These are phyloP conservation scores for Salvelinus alpinus DNA, from an alignment of 2,113 vertebrate species.

Conservation along the genomic window DNA sequence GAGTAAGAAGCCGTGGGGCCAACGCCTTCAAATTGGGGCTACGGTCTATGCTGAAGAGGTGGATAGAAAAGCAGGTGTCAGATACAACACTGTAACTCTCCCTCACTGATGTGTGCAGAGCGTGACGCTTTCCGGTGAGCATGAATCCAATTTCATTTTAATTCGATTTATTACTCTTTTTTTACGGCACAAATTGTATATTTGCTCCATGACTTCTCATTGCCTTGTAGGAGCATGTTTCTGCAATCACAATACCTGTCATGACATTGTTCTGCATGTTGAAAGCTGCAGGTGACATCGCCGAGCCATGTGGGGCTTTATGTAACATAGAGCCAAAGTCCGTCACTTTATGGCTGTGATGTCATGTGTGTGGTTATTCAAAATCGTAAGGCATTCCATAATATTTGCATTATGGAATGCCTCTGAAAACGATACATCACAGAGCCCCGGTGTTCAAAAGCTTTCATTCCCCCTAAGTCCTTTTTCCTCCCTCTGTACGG, in stretches of 20 bases:
- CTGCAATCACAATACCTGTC: background rate
- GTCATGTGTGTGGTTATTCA: background rate
- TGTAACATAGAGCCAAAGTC: background rate
- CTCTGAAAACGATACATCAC: conserved; percentile 6
- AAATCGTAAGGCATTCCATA: background rate
- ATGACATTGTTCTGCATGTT: background rate
- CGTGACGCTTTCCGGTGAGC: background rate
- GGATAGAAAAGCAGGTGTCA: background rate
- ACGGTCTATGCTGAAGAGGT: background rate
- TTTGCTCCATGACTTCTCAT: background rate
- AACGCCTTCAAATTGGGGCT: background rate
- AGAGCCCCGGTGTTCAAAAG: background rate
- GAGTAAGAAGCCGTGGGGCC: background rate
- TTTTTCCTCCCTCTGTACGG: background rate
- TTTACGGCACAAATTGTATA: background rate
- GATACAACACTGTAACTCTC: background rate
- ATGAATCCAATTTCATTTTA: background rate
- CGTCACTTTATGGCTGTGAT: background rate
- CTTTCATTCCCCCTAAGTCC: conserved; percentile 8
- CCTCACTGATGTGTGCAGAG: background rate
- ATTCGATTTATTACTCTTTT: background rate
- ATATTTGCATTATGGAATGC: conserved; percentile 1
- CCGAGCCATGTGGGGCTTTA: background rate
- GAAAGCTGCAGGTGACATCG: background rate
- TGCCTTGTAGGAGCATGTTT: background rate